Conservation (phyloP, 64 coral and sea anemone species). For the Dendronephthya gigantea region DNA sequence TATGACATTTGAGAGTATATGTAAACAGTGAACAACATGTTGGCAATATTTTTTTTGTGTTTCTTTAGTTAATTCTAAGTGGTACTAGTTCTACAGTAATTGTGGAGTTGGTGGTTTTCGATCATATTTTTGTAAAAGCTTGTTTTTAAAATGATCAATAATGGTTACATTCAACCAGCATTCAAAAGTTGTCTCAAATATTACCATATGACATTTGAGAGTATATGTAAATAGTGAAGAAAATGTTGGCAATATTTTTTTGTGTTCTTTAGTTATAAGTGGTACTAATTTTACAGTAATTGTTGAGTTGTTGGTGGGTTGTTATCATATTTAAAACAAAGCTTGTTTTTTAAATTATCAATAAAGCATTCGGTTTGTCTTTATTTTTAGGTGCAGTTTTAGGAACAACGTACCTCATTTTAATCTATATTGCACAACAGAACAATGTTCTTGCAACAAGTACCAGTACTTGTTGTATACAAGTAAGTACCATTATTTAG, state of each 20-base stretch:
- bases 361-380: not conserved
- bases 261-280: not conserved
- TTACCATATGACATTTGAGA: not conserved
- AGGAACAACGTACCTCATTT: not conserved
- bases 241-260: not conserved
- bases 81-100: too few species aligned
- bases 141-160: too few species aligned
- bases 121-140: too few species aligned
- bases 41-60: too few species aligned
- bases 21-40: not conserved
- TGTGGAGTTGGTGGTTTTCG: too few species aligned
- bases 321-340: not conserved
- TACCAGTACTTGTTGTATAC: too few species aligned
- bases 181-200: conserved; percentile 9
- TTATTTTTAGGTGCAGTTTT: not conserved
- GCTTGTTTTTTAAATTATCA: not conserved
- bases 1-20: not conserved
- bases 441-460: not conserved
- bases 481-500: too few species aligned
- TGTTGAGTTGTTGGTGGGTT: not conserved
- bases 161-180: not conserved
- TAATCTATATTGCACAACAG: not conserved
- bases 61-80: too few species aligned
- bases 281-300: not conserved
- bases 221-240: not conserved